Evolutionary conservation across 2,113 vertebrate genomes (phyloP).

Genomic region (Grantiella picta): DNA sequence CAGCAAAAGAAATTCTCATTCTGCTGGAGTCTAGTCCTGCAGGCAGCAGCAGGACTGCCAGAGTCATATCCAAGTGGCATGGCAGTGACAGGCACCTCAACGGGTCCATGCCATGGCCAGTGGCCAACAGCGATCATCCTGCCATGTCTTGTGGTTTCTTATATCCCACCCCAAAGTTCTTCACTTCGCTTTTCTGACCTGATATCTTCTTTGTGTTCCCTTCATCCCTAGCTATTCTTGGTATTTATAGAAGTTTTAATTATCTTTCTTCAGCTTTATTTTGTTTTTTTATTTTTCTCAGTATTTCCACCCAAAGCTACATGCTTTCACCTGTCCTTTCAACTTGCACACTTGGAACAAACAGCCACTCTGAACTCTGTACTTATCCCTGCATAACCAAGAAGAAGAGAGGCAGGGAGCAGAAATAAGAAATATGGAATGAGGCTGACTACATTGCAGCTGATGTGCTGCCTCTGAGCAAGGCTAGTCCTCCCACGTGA

Average conservation of each 20-base stretch:
- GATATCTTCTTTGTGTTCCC: not conserved
- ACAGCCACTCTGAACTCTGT: not conserved
- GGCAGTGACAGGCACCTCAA: not conserved
- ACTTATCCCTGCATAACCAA: not conserved
- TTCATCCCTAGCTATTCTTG: not conserved
- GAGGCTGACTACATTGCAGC: not conserved
- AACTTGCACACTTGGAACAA: not conserved
- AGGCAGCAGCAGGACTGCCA: not conserved
- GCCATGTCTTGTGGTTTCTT: not conserved
- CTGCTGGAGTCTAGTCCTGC: not conserved
- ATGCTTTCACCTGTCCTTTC: not conserved
- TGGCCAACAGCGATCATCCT: not conserved
- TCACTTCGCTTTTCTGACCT: not conserved
- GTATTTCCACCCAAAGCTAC: not conserved
- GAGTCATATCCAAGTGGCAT: not conserved
- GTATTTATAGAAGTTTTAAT: conserved; percentile 18
- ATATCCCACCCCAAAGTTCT: not conserved
- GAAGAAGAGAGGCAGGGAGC: fast-evolving
- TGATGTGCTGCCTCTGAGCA: not conserved
- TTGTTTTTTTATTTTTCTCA: not conserved
- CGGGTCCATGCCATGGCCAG: fast-evolving
- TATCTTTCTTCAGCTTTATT: not conserved
- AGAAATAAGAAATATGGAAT: not conserved
- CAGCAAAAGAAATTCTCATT: not conserved
- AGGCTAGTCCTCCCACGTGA: not conserved